Base-by-base conservation (phyloP, 2,888 invertebrate species). In the Charanyca ferruginea region DNA sequence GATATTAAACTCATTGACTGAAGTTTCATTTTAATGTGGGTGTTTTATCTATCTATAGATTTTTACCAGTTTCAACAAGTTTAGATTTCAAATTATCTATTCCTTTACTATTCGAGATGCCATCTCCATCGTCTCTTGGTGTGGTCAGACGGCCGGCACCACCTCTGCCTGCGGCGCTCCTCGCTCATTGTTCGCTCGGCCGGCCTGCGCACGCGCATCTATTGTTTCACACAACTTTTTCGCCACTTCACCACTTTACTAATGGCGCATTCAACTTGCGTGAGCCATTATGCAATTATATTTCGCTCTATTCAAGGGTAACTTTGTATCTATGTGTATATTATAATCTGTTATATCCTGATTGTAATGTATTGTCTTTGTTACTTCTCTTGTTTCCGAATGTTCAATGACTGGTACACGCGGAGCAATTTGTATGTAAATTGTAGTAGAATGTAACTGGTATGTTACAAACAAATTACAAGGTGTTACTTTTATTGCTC, bases 141-240 rank as follows among this genome's bases (percentile, higher is more conserved):
- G 53, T 53, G 74, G 64, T 69, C 60, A 73, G 60, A 53, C 41
- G 57, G 74, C 28, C 48, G 28, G 73, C 69, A 60, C 61, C 59
- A 66, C 72, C 73, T 58, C 64, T 67, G 83, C 83, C 85, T 76
- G 87, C 85, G 86, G 86, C 85, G 62, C 73, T 73, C 58, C 81
- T 69, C 80, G 74, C 82, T 74, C 87, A 89, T 89, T 89, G 90
- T 89, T 85, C 85, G 75, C 64, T 57, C 68, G 64, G 71, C 80
- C 63, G 60, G 81, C 69, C 76, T 74, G 74, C 77, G 79, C 76
- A 60, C 60, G 59, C 74, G 66, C 65, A 76, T 54, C 88, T 84
- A 87, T 89, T 90, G 90, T 89, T 86, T 76, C 73, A 69, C 76
- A 76, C 79, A 66, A 83, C 67, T 82, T 88, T 87, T 88, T 89